Evolutionary conservation across 2,113 vertebrate genomes (phyloP).

Genomic region (Ciconia boyciana): DNA sequence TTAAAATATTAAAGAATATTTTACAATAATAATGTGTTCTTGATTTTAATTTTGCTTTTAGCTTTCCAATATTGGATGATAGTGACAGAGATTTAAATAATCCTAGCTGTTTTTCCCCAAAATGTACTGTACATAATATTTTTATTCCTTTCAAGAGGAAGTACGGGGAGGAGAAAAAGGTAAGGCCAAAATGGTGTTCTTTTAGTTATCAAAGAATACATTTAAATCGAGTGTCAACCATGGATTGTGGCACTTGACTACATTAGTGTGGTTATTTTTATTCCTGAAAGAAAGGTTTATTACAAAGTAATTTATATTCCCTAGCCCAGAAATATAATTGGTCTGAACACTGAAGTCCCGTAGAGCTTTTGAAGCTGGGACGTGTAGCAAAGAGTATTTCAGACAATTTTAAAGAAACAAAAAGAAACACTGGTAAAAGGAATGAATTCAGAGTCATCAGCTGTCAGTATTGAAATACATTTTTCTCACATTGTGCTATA

Average conservation of each 20-base stretch:
- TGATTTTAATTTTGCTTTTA: neutral
- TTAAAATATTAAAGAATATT: neutral
- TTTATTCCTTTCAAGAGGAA: neutral
- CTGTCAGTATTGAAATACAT: constrained; percentile 52
- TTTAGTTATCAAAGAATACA: neutral
- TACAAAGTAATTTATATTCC: constrained; percentile 19
- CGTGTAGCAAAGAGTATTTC: constrained; percentile 11
- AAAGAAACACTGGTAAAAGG: constrained; percentile 4
- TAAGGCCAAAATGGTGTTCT: neutral
- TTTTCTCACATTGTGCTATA: constrained; percentile 47
- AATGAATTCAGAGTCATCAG: constrained; percentile 51
- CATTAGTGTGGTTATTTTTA: constrained; percentile 17
- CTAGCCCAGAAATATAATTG: neutral
- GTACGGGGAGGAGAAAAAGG: neutral
- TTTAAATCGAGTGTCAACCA: neutral
- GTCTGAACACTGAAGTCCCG: constrained; percentile 2
- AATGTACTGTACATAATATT: neutral
- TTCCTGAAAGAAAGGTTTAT: constrained; percentile 28
- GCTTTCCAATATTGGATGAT: neutral
- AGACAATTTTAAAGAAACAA: constrained; percentile 49
- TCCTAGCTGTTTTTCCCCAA: neutral
- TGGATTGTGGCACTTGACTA: neutral
- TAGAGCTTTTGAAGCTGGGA: constrained; percentile 40
- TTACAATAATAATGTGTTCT: neutral
- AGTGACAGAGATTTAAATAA: neutral